Conservation (phyloP, 1,140 invertebrate species). For the Camponotus pennsylvanicus region DNA sequence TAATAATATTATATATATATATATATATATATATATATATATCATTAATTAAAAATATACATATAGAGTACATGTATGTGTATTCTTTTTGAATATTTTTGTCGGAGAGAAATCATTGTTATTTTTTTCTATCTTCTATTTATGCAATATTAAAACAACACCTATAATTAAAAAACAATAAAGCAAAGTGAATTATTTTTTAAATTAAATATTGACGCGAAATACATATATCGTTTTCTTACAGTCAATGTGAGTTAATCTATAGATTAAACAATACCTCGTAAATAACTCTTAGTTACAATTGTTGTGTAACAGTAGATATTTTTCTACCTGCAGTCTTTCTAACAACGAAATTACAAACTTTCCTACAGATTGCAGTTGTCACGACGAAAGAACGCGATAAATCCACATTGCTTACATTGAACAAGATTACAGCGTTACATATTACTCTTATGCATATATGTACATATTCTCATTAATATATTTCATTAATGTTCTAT, state of each 20-base stretch:
- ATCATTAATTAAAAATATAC: not conserved
- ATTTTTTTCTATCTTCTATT: too few relatives aligned
- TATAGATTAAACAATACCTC: conserved; percentile 39
- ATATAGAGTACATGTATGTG: too few relatives aligned
- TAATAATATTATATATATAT: not conserved
- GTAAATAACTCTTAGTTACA: conserved; percentile 34
- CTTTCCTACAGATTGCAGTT: conserved; percentile 30
- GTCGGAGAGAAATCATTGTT: not conserved
- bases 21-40: too few relatives aligned
- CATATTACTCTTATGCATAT: not conserved
- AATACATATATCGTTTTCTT: not conserved
- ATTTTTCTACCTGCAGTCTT: conserved; percentile 36
- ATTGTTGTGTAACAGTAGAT: conserved; percentile 25
- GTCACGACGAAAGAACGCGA: not conserved
- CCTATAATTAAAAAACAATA: not conserved
- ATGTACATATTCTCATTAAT: not conserved
- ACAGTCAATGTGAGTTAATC: conserved; percentile 19
- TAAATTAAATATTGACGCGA: conserved; percentile 17
- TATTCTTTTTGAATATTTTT: not conserved
- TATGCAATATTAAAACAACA: not conserved
- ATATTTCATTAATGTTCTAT: not conserved
- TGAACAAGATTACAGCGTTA: conserved; percentile 7
- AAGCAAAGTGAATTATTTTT: not conserved
- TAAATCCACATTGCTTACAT: conserved; percentile 18
- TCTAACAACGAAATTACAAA: conserved; percentile 24